Evolutionary conservation across 1,140 invertebrate genomes (phyloP).

Genomic region (Brachionus asplanchnoidis): DNA sequence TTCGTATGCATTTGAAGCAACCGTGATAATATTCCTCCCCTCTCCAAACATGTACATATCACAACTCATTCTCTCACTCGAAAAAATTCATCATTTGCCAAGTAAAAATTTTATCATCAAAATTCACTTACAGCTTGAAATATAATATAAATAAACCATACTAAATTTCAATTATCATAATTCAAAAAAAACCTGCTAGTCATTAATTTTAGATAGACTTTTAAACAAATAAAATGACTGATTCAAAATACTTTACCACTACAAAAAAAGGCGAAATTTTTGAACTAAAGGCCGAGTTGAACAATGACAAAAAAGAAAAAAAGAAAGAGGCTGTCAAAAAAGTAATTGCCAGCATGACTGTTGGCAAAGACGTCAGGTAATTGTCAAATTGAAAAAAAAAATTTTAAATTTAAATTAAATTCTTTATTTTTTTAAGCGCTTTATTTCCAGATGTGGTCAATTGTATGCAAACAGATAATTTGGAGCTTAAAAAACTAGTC

Average conservation of each 20-base stretch:
- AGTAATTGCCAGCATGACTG: constrained; percentile 99
- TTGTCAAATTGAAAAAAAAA: background rate
- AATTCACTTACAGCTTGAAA: background rate
- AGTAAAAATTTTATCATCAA: background rate
- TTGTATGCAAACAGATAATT: constrained; percentile 99
- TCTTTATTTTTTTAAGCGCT: constrained; percentile 62
- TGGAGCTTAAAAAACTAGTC: constrained; percentile 97
- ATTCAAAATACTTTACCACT: constrained; percentile 99
- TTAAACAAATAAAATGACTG: constrained; percentile 72
- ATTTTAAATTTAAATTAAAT: constrained; percentile 57
- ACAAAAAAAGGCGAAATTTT: constrained; percentile 99
- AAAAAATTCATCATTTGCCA: background rate
- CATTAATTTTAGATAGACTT: background rate
- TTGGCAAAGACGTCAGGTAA: constrained; percentile 69
- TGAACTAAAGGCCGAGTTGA: constrained; percentile 95
- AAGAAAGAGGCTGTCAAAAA: constrained; percentile 99
- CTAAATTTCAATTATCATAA: constrained; percentile 1
- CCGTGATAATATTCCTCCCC: background rate
- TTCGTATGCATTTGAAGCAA: background rate
- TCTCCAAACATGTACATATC: background rate
- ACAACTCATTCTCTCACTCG: background rate
- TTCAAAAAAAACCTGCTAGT: background rate
- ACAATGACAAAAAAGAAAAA: constrained; percentile 99
- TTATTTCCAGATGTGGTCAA: constrained; percentile 98
- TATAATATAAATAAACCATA: background rate